Conservation (phyloP, 2,113 vertebrate species). For the Phaethornis superciliosus region DNA sequence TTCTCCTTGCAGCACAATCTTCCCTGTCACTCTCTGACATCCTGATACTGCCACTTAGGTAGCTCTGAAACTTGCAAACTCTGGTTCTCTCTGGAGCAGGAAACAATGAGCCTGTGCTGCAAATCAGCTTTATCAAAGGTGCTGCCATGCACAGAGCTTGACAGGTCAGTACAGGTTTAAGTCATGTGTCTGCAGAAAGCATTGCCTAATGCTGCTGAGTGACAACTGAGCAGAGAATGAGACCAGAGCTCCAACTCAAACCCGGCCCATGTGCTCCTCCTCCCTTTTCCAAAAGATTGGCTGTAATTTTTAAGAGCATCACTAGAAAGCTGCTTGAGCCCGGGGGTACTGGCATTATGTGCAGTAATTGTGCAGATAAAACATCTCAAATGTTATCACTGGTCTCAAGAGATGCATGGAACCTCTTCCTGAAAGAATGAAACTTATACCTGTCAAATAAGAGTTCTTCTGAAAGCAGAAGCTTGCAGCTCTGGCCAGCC, state of each 20-base stretch:
- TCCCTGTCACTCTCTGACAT: neutral
- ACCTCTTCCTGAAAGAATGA: neutral
- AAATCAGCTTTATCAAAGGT: neutral
- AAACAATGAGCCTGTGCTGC: slow-evolving; percentile 16
- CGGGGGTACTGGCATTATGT: neutral
- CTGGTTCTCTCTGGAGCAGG: neutral
- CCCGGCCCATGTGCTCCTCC: neutral
- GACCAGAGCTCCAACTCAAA: neutral
- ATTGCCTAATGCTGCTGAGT: neutral
- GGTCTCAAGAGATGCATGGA: neutral
- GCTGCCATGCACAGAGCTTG: neutral
- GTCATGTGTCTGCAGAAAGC: neutral
- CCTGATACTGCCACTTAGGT: neutral
- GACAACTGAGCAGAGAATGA: neutral
- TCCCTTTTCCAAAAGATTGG: neutral
- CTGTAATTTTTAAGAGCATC: neutral
- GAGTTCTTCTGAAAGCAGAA: neutral
- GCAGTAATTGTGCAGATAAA: neutral
- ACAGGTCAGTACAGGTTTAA: slow-evolving; percentile 35
- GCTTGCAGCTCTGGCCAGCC: neutral
- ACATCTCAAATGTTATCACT: neutral
- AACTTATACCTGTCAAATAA: neutral
- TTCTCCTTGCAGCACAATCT: neutral
- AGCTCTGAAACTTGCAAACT: slow-evolving; percentile 26
- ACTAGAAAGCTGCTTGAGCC: neutral